A percentile compares a stretch with the other conserved stretches of the same genome.
Evolutionary conservation across 2,888 invertebrate species (phyloP).

Genomic region (Hymenopus coronatus): DNA sequence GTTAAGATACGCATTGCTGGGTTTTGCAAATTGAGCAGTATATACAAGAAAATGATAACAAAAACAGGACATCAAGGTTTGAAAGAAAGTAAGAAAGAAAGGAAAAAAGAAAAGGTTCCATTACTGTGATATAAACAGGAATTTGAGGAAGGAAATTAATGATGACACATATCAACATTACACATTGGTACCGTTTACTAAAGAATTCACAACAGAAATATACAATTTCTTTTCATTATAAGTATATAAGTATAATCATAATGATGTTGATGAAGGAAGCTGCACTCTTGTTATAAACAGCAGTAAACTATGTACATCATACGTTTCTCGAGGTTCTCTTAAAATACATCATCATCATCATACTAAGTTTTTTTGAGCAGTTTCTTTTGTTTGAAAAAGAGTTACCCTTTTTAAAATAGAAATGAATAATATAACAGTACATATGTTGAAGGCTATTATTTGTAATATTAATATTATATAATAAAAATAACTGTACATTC

Average conservation of each 20-base stretch:
- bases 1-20: too few relatives aligned
- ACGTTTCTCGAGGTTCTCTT: not conserved
- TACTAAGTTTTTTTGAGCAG: not conserved
- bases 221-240: slow-evolving; percentile 30
- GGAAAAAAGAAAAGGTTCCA: too few relatives aligned
- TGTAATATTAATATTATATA: slow-evolving; percentile 29
- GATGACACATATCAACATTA: not conserved
- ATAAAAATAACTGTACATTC: slow-evolving; percentile 34
- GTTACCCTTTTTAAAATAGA: slow-evolving; percentile 19
- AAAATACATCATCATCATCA: not conserved
- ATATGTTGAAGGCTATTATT: slow-evolving; percentile 21
- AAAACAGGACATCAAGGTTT: too few relatives aligned
- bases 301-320: slow-evolving; percentile 19
- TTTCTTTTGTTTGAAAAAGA: slow-evolving; percentile 18
- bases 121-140: not conserved
- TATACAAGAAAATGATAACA: too few relatives aligned
- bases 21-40: too few relatives aligned
- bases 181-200: slow-evolving; percentile 34
- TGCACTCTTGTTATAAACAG: slow-evolving; percentile 17
- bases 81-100: too few relatives aligned
- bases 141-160: not conserved
- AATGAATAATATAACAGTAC: slow-evolving; percentile 22
- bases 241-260: slow-evolving; percentile 17
- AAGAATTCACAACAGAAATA: slow-evolving; percentile 35
- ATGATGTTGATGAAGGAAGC: not conserved